Percentiles rank a stretch among this genome's conserved stretches.
Conservation (phyloP, 2,888 invertebrate species). For the Drosophila maculinotata region DNA sequence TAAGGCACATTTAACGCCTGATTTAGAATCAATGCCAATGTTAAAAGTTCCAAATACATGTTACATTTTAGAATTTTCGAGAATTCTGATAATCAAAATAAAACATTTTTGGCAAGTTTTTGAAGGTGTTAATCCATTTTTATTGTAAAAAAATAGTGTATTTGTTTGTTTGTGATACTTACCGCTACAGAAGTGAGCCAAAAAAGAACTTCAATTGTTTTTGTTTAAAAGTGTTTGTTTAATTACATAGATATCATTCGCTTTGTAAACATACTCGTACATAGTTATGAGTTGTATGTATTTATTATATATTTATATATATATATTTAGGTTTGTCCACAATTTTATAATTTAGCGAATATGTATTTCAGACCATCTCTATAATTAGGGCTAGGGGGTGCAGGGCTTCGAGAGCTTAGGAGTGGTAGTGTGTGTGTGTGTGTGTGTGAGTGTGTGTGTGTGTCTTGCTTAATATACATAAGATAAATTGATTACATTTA, state of each 20-base stretch:
- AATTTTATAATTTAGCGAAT: constrained; percentile 32
- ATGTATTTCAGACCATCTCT: constrained; percentile 55
- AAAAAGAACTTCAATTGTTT: not conserved
- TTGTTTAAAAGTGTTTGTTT: constrained; percentile 64
- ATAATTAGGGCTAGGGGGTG: constrained; percentile 48
- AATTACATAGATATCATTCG: constrained; percentile 63
- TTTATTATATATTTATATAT: too few relatives aligned
- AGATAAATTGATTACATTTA: constrained; percentile 72
- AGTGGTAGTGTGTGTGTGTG: constrained; percentile 10
- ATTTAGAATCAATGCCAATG: too few relatives aligned
- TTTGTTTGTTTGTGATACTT: constrained; percentile 6
- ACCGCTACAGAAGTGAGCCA: not conserved
- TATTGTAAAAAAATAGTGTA: not conserved
- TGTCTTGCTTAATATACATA: constrained; percentile 61
- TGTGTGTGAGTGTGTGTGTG: constrained; percentile 8
- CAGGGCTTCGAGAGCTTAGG: constrained; percentile 6
- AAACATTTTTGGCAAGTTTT: too few relatives aligned
- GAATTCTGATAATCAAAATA: too few relatives aligned
- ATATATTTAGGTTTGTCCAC: constrained; percentile 25
- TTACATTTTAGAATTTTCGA: too few relatives aligned
- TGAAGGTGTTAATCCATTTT: too few relatives aligned
- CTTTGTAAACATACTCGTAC: constrained; percentile 51
- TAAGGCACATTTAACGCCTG: too few relatives aligned
- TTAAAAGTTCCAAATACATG: too few relatives aligned
- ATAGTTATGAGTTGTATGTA: constrained; percentile 31